Base-by-base conservation (phyloP, 2,888 invertebrate species). In the Diarsia rubi region DNA sequence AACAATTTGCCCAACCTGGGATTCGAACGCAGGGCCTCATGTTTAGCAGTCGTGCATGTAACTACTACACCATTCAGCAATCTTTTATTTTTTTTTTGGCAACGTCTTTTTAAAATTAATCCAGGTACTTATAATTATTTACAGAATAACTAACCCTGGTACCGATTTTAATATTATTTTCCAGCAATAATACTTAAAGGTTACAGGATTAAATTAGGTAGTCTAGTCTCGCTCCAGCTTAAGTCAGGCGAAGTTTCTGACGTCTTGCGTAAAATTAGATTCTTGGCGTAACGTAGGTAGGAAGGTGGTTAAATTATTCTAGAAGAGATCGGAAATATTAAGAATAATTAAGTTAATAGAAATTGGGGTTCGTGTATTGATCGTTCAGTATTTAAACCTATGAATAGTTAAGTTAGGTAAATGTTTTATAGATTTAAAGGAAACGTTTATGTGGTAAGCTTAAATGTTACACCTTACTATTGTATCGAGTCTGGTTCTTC, bases 241-340 rank as follows among this genome's bases (percentile, higher is more conserved):
- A 79, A 79, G n/a, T 37, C 47, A 27, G 54, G 0, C 57, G 45
- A 73, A 59, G 73, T 59, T 77, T 77, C 31, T 59, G 49, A 44
- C 49, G 19, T 37, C 57, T 45, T 45, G 45, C 14, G 57, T 45
- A 64, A 64, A 77, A 77, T 73, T 77, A 52, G 73, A 73, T 79
- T 72, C 31, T 6, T 24, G 24, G 24, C 49, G 44, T 27, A 31
- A 49, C 19, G 8, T 49, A 31, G 11, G 31, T 57, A 11, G 57
- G 37, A 37, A 14, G 27, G 3, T 14, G 12, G 5, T 49, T 27
- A 54, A 47, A 52, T 69, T 54, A 79, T 79, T 77, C 47, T 19
- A 8, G 27, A 31, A 42, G 42, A 3, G 49, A 44, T 64, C 11
- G 19, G 31, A 57, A 44, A 59, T 57, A 79, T 49, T 71, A 45